Evolutionary conservation across 2,888 invertebrate species (phyloP).

Genomic region (Sphaerophoria taeniata): DNA sequence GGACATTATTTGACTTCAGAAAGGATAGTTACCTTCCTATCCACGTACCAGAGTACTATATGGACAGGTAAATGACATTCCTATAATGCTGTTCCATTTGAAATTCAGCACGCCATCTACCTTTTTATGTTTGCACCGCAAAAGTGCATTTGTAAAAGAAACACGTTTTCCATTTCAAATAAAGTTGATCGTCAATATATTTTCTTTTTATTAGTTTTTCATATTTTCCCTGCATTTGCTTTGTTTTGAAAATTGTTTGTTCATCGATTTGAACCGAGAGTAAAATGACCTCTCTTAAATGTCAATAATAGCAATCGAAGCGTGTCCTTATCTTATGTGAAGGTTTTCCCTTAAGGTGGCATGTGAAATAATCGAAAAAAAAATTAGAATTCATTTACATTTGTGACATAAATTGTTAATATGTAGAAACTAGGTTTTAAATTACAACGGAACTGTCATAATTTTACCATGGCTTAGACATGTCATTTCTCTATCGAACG

Average conservation of each 20-base stretch:
- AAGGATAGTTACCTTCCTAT: too few relatives aligned
- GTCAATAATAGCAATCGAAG: conserved; percentile 4
- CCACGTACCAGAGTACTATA: too few relatives aligned
- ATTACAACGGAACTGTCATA: too few relatives aligned
- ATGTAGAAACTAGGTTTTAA: too few relatives aligned
- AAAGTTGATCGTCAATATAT: conserved; percentile 43
- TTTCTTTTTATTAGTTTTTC: conserved; percentile 2
- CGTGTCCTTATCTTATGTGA: neutral
- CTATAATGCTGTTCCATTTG: conserved; percentile 18
- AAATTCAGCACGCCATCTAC: conserved; percentile 28
- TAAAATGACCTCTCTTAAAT: conserved; percentile 2
- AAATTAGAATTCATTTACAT: neutral
- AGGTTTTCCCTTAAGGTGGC: neutral
- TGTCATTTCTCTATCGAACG: too few relatives aligned
- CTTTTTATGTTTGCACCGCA: conserved; percentile 11
- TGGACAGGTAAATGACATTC: neutral
- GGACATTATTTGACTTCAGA: neutral
- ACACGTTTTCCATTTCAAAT: conserved; percentile 47
- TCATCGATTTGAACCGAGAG: neutral
- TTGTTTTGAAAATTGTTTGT: neutral
- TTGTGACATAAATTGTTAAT: neutral
- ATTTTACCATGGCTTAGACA: too few relatives aligned
- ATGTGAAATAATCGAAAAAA: neutral
- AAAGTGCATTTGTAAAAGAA: conserved; percentile 43
- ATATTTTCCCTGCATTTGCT: neutral